Conservation (phyloP, 1,140 invertebrate genomes). For the Ruditapes philippinarum region DNA sequence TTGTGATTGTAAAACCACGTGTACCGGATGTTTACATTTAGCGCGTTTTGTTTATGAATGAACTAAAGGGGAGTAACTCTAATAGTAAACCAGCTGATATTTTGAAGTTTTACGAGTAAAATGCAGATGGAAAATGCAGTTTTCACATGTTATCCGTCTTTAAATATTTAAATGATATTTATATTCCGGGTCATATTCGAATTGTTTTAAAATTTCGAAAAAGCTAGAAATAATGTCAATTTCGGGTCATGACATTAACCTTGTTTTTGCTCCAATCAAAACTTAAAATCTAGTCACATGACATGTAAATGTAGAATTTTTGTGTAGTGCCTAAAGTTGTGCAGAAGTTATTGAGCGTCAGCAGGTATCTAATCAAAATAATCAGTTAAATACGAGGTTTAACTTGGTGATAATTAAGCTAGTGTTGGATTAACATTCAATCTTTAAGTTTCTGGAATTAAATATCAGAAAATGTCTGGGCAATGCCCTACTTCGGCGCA, state of each 20-base stretch:
- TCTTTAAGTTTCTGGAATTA: conserved; percentile 11
- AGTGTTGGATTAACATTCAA: conserved; percentile 47
- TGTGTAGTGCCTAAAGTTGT: conserved; percentile 52
- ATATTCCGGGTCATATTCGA: not conserved
- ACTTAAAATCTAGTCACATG: conserved; percentile 45
- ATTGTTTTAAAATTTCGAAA: not conserved
- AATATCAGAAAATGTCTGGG: conserved; percentile 48
- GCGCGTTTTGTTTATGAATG: conserved; percentile 67
- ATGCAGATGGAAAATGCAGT: not conserved
- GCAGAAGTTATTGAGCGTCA: conserved; percentile 40
- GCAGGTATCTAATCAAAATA: conserved; percentile 16
- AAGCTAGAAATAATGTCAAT: conserved; percentile 53
- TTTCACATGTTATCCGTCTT: not conserved
- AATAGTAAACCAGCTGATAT: not conserved
- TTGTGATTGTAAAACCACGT: conserved; percentile 61
- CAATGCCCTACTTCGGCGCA: conserved; percentile 52
- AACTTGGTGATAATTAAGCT: not conserved
- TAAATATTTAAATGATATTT: not conserved
- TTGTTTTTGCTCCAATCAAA: conserved; percentile 51
- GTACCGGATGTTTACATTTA: conserved; percentile 69
- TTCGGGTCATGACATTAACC: conserved; percentile 48
- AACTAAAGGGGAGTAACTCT: conserved; percentile 56
- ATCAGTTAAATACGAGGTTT: not conserved
- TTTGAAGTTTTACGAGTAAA: not conserved
- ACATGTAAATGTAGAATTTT: conserved; percentile 55